These are phyloP conservation scores for Cancer borealis DNA, from an alignment of 2,888 invertebrate species.

Conservation along the genomic window DNA sequence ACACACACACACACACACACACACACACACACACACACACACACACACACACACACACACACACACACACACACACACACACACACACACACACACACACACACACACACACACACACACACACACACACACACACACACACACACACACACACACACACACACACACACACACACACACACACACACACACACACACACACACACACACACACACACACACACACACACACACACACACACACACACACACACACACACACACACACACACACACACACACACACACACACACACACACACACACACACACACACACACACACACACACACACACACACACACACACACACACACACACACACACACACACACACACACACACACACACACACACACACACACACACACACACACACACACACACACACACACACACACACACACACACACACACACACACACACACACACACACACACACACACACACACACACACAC, in stretches of 20 bases:
- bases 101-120: conserved; percentile 30
- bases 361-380: not conserved
- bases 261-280: not conserved
- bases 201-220: conserved; percentile 30
- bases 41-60: conserved; percentile 27
- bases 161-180: not conserved
- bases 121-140: conserved; percentile 25
- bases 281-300: not conserved
- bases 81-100: not conserved
- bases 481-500: not conserved
- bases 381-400: not conserved
- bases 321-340: conserved; percentile 25
- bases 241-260: conserved; percentile 23
- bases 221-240: conserved; percentile 25
- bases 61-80: not conserved
- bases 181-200: not conserved
- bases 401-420: conserved; percentile 30
- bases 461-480: not conserved
- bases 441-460: conserved; percentile 21
- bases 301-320: conserved; percentile 30
- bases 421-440: conserved; percentile 23
- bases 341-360: conserved; percentile 16
- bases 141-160: conserved; percentile 22
- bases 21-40: conserved; percentile 25
- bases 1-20: conserved; percentile 30